Evolutionary conservation across 2,888 invertebrate species (phyloP).

Genomic region (Dasysyrphus albostriatus): DNA sequence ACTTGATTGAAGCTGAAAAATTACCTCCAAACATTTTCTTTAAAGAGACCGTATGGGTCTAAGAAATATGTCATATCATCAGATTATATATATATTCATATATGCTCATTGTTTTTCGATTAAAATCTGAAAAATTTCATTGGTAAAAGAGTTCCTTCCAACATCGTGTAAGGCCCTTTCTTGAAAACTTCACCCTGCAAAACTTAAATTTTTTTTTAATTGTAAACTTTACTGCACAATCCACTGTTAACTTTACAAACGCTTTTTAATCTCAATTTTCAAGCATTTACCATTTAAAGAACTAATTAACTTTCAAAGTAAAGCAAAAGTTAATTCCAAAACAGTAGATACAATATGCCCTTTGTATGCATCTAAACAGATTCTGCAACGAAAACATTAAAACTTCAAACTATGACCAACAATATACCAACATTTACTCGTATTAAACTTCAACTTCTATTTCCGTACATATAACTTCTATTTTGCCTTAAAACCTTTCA

Average conservation of each 20-base stretch:
- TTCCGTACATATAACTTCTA: background rate
- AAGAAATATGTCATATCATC: no score
- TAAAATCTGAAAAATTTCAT: no score
- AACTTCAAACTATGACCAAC: slow-evolving; percentile 2
- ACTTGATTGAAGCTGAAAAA: no score
- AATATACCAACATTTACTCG: background rate
- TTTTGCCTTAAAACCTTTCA: background rate
- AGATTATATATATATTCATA: no score
- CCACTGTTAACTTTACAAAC: background rate
- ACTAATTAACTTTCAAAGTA: background rate
- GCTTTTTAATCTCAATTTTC: background rate
- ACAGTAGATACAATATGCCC: background rate
- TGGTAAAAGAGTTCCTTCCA: no score
- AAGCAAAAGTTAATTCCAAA: background rate
- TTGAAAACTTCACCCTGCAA: no score
- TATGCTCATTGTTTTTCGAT: no score
- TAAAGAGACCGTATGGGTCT: no score
- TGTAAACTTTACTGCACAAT: no score
- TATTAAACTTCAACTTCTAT: background rate
- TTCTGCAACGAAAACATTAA: slow-evolving; percentile 3
- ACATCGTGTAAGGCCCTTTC: no score
- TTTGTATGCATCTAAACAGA: background rate
- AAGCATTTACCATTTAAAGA: background rate
- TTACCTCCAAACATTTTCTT: no score
- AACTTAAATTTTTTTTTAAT: no score